These are phyloP conservation scores for Bungarus multicinctus DNA, from an alignment of 2,113 vertebrate species.

Conservation along the genomic window DNA sequence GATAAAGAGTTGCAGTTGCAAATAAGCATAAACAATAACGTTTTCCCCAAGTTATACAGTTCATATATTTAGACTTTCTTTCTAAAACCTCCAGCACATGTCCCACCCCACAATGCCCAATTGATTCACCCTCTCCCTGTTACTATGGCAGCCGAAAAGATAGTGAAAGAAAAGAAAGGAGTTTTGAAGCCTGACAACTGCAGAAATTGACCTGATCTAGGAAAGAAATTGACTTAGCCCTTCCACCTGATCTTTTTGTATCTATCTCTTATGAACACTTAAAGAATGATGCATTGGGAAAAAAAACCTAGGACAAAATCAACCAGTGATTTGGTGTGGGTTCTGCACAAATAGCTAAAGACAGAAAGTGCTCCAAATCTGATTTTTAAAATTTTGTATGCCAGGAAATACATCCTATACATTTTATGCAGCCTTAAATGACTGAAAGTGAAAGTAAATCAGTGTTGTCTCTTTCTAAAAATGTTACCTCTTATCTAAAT, in stretches of 20 bases:
- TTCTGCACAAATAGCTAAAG: neutral
- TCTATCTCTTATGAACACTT: neutral
- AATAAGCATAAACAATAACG: too few species aligned
- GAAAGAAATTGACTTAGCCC: neutral
- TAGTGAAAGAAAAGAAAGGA: too few species aligned
- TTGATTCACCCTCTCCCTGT: too few species aligned
- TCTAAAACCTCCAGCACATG: too few species aligned
- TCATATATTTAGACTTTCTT: too few species aligned
- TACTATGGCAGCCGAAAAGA: too few species aligned
- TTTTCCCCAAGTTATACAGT: too few species aligned
- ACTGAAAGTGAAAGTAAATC: neutral
- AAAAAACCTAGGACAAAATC: neutral
- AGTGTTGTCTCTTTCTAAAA: neutral
- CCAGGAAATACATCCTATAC: neutral
- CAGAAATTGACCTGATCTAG: neutral
- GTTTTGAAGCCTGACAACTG: neutral
- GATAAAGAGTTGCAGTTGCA: too few species aligned
- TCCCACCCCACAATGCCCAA: too few species aligned
- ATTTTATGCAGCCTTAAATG: neutral
- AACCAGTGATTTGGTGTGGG: neutral
- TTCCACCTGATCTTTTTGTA: neutral
- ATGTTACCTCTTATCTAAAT: neutral
- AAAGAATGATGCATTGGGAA: neutral
- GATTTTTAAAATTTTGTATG: neutral
- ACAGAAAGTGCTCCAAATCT: neutral